phyloP scores from a whole-genome alignment of 2,113 vertebrate species.

The Romanogobio albipinnatus region DNA sequence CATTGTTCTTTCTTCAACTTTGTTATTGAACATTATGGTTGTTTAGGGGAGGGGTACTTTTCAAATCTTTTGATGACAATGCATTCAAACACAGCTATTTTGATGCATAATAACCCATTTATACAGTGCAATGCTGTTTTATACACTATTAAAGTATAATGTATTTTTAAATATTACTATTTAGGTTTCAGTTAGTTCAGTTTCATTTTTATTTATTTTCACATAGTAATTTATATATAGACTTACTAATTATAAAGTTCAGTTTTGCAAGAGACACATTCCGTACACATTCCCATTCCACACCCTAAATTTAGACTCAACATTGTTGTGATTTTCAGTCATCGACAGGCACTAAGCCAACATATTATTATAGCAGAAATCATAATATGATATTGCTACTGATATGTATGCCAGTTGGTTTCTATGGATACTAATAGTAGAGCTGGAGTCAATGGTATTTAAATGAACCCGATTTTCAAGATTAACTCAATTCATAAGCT shows the following conservation, averaged over 20 bases:
- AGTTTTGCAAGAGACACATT: not conserved
- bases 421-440: not conserved
- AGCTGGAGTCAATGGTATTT: not conserved
- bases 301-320: not conserved
- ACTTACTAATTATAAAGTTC: not conserved
- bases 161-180: too few relatives aligned
- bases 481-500: not conserved
- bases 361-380: not conserved
- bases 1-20: not conserved
- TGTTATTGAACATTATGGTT: not conserved
- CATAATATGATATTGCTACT: constrained; percentile 6
- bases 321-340: not conserved
- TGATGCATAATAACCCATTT: not conserved
- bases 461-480: not conserved
- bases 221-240: too few relatives aligned
- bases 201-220: too few relatives aligned
- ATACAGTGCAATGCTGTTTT: not conserved
- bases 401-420: not conserved
- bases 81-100: not conserved
- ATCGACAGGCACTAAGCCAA: not conserved
- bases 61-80: not conserved
- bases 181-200: too few relatives aligned
- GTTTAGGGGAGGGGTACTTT: not conserved
- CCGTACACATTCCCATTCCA: not conserved
- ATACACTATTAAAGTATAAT: too few relatives aligned